Percentiles rank a stretch among this genome's conserved stretches.
Conservation (phyloP, 2,797 vertebrate species). For the Delichon dasypus region DNA sequence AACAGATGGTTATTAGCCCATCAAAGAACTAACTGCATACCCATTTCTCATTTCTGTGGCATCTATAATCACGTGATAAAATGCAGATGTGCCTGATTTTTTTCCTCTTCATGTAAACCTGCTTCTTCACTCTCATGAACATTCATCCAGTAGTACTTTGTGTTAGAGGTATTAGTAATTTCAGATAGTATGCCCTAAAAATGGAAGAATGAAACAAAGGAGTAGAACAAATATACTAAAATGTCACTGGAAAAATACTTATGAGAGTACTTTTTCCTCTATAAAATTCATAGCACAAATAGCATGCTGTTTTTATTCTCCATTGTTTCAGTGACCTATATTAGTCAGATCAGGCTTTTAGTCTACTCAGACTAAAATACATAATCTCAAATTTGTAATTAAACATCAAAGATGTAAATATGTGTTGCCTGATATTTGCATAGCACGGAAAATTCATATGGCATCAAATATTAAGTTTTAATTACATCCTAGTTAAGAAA, state of each 20-base stretch:
- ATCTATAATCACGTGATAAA: neutral
- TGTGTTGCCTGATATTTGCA: neutral
- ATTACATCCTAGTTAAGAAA: neutral
- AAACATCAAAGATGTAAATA: neutral
- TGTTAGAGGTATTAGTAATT: neutral
- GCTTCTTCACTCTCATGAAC: neutral
- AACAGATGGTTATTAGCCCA: neutral
- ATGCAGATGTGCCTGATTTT: neutral
- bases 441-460: neutral
- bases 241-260: neutral
- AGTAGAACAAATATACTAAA: neutral
- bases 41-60: neutral
- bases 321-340: neutral
- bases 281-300: neutral
- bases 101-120: neutral
- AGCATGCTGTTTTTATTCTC: neutral
- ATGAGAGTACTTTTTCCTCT: fast-evolving
- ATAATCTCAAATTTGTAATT: neutral
- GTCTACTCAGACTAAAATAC: neutral
- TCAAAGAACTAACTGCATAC: neutral
- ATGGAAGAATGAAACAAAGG: neutral
- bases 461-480: neutral
- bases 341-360: neutral
- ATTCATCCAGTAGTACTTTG: neutral
- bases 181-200: neutral